Conservation (phyloP, 2,797 vertebrate genomes). For the Pelobates cultripes region DNA sequence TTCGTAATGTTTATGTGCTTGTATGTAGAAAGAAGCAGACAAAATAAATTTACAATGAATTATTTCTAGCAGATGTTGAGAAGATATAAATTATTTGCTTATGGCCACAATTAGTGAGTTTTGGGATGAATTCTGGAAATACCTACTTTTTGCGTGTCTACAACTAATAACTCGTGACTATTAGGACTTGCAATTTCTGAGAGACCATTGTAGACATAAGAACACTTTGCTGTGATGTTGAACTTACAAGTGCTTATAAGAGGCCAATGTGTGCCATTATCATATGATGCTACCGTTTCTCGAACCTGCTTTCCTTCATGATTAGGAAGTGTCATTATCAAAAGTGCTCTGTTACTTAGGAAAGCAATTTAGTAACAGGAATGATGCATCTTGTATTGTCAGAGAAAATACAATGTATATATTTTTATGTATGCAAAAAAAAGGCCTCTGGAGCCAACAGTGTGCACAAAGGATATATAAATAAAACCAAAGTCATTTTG, state of each 20-base stretch:
- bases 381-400: conserved; percentile 38
- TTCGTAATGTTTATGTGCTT: no score
- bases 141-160: no score
- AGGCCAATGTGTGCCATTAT: conserved; percentile 3
- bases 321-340: conserved; percentile 14
- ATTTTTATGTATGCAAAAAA: conserved; percentile 54
- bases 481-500: conserved; percentile 53
- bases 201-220: neutral
- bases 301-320: conserved; percentile 13
- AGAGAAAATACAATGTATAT: conserved; percentile 48
- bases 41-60: no score
- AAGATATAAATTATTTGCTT: no score
- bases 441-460: conserved; percentile 40
- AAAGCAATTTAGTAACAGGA: conserved; percentile 32
- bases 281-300: conserved; percentile 17
- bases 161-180: neutral
- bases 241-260: neutral
- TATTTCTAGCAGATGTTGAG: no score
- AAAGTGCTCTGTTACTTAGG: neutral
- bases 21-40: no score
- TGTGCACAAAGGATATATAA: conserved; percentile 52
- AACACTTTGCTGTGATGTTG: neutral
- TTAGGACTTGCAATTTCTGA: neutral
- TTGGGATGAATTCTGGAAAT: no score
- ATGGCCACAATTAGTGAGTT: no score